Evolutionary conservation across 2,888 invertebrate species (phyloP).

Genomic region (Agrochola macilenta): DNA sequence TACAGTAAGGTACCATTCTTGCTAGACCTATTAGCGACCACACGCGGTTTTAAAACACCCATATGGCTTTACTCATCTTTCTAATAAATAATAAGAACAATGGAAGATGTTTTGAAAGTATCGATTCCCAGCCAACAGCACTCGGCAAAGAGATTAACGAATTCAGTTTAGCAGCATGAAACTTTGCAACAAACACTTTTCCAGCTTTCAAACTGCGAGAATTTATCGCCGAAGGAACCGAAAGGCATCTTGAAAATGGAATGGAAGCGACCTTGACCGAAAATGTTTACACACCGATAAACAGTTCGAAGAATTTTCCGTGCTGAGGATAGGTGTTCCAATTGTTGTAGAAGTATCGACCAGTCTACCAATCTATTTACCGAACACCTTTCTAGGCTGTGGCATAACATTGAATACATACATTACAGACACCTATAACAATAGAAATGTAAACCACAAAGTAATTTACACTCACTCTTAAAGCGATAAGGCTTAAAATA

Average conservation of each 20-base stretch:
- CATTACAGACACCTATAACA: constrained; percentile 8
- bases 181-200: constrained; percentile 48
- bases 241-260: constrained; percentile 51
- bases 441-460: constrained; percentile 5
- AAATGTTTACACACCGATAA: constrained; percentile 45
- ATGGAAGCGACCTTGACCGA: constrained; percentile 53
- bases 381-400: constrained; percentile 25
- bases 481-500: constrained; percentile 46
- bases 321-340: constrained; percentile 18
- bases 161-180: constrained; percentile 39
- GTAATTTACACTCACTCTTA: constrained; percentile 35
- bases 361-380: constrained; percentile 16
- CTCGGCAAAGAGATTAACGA: constrained; percentile 39
- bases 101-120: constrained; percentile 32
- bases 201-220: constrained; percentile 46
- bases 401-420: constrained; percentile 12
- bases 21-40: background rate
- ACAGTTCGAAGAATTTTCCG: constrained; percentile 42
- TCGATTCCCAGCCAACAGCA: constrained; percentile 30
- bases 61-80: constrained; percentile 17
- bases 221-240: constrained; percentile 52
- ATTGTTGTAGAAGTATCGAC: constrained; percentile 43
- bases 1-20: background rate
- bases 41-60: constrained; percentile 19
- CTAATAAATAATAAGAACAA: constrained; percentile 43